These are phyloP conservation scores for Characodon lateralis DNA, from an alignment of 2,797 vertebrate genomes.

Conservation along the genomic window DNA sequence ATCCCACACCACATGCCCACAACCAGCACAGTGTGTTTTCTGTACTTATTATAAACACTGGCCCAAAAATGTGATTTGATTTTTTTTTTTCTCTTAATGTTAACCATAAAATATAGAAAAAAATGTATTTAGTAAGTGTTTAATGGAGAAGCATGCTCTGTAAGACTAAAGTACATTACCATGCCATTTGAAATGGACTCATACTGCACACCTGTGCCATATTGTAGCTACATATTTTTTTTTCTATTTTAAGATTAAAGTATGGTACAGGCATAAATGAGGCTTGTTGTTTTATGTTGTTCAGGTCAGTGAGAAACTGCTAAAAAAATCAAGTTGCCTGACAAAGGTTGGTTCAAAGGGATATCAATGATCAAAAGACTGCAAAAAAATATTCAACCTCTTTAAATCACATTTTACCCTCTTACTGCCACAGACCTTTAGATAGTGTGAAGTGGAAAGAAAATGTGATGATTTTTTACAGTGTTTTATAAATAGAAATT, in stretches of 20 bases:
- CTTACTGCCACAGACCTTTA: too few species aligned
- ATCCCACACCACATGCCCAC: constrained; percentile 18
- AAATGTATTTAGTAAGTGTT: constrained; percentile 79
- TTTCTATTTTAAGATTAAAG: constrained; percentile 69
- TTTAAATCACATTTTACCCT: too few species aligned
- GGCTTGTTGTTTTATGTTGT: constrained; percentile 4
- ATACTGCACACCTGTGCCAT: constrained; percentile 71
- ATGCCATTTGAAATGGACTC: constrained; percentile 61
- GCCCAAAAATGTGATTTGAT: constrained; percentile 33
- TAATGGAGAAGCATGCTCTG: constrained; percentile 78
- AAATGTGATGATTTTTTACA: too few species aligned
- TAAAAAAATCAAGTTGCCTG: not conserved
- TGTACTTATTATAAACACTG: constrained; percentile 64
- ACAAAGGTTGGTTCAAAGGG: not conserved
- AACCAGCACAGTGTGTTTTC: constrained; percentile 66
- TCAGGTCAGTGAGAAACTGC: not conserved
- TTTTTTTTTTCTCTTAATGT: constrained; percentile 43
- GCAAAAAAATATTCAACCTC: too few species aligned
- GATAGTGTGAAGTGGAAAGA: too few species aligned
- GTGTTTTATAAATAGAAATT: too few species aligned
- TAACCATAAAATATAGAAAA: constrained; percentile 47
- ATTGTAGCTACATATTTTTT: constrained; percentile 65
- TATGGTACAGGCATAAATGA: constrained; percentile 57
- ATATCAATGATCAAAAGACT: too few species aligned
- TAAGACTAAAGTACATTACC: constrained; percentile 69